Conservation (phyloP, 64 coral and sea anemone genomes). For the Montipora efflorescens region DNA sequence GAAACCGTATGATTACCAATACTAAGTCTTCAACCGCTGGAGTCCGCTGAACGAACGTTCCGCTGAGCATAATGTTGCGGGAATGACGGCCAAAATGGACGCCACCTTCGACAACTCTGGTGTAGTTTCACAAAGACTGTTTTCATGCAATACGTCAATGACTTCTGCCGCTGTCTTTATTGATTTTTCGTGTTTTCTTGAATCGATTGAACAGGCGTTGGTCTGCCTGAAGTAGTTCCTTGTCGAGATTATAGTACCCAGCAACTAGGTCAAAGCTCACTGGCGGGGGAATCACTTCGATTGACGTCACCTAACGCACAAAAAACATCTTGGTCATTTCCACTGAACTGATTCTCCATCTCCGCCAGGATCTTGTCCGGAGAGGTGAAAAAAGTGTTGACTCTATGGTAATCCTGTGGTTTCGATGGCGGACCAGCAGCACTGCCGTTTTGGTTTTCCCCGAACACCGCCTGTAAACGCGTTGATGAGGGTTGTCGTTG, state of each 20-base stretch:
- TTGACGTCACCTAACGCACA: neutral
- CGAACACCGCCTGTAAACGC: neutral
- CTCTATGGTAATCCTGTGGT: neutral
- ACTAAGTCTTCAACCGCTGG: no score
- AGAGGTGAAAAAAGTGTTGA: neutral
- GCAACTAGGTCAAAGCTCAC: neutral
- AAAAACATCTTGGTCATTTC: neutral
- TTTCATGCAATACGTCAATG: neutral
- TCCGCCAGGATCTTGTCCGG: neutral
- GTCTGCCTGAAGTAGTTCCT: slow-evolving; percentile 1
- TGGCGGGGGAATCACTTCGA: neutral
- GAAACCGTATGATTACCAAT: no score
- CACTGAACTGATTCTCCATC: neutral
- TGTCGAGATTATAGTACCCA: neutral
- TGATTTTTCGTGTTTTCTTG: slow-evolving; percentile 7
- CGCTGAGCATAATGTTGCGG: neutral
- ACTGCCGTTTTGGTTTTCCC: neutral
- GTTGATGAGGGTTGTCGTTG: neutral
- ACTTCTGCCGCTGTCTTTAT: slow-evolving; percentile 2
- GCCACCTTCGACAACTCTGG: slow-evolving; percentile 1
- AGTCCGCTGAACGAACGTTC: neutral
- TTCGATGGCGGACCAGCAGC: neutral
- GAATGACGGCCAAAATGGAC: neutral
- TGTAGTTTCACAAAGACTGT: neutral
- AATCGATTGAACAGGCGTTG: slow-evolving; percentile 8